Conservation (phyloP, 2,888 invertebrate species). For the Sesamia inferens region DNA sequence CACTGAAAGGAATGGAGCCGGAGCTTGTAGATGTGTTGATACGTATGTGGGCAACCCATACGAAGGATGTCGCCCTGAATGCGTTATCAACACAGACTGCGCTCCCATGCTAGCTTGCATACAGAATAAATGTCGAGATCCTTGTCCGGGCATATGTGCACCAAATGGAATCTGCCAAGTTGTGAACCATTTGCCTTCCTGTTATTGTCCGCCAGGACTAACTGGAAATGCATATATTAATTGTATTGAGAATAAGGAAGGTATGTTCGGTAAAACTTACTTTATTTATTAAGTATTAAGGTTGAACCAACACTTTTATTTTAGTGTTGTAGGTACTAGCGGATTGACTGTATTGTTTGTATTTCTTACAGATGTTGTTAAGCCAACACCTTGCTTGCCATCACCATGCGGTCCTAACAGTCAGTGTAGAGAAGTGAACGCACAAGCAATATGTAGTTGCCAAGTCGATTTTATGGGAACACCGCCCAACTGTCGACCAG, state of each 20-base stretch:
- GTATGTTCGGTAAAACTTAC: constrained; percentile 64
- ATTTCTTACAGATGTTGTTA: constrained; percentile 76
- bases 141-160: constrained; percentile 94
- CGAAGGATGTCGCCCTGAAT: constrained; percentile 94
- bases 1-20: constrained; percentile 91
- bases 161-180: constrained; percentile 93
- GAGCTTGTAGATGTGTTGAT: constrained; percentile 92
- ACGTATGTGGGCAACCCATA: constrained; percentile 88
- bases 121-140: constrained; percentile 94
- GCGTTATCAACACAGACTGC: constrained; percentile 95
- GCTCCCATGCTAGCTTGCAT: constrained; percentile 93
- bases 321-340: neutral
- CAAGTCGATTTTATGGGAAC: constrained; percentile 92
- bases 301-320: constrained; percentile 13
- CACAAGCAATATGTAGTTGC: constrained; percentile 93
- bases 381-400: constrained; percentile 91
- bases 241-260: constrained; percentile 88
- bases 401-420: constrained; percentile 95
- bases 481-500: constrained; percentile 94
- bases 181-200: constrained; percentile 93
- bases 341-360: neutral
- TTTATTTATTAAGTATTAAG: neutral
- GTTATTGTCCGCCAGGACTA: constrained; percentile 92
- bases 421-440: constrained; percentile 92
- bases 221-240: constrained; percentile 93